These are phyloP conservation scores for Colostygia pectinataria DNA, from an alignment of 2,888 invertebrate genomes.

Conservation along the genomic window DNA sequence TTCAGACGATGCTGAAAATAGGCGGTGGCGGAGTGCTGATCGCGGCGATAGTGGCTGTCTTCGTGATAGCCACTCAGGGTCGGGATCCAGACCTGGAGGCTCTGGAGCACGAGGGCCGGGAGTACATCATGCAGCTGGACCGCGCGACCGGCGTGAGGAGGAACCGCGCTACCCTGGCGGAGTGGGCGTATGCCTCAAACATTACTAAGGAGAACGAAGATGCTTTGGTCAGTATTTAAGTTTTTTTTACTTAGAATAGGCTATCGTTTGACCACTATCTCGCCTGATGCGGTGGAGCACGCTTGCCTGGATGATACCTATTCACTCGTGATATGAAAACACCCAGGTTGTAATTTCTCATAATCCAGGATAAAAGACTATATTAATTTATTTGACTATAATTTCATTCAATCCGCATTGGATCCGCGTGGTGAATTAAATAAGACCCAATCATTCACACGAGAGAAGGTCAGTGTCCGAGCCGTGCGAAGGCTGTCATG, in stretches of 20 bases:
- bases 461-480: too few species aligned
- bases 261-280: too few species aligned
- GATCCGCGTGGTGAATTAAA: too few species aligned
- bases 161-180: slow-evolving; percentile 84
- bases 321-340: too few species aligned
- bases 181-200: slow-evolving; percentile 90
- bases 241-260: background rate
- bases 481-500: too few species aligned
- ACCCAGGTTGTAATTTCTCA: too few species aligned
- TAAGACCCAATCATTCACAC: too few species aligned
- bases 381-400: too few species aligned
- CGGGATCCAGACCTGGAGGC: slow-evolving; percentile 80
- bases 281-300: too few species aligned
- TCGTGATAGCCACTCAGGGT: slow-evolving; percentile 77
- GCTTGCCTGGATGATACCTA: too few species aligned
- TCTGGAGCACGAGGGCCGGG: slow-evolving; percentile 82
- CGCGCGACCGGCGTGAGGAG: slow-evolving; percentile 81
- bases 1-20: slow-evolving; percentile 77
- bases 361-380: too few species aligned
- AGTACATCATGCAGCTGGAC: slow-evolving; percentile 85
- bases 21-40: slow-evolving; percentile 72
- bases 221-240: slow-evolving; percentile 55
- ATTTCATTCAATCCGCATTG: too few species aligned
- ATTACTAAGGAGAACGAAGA: slow-evolving; percentile 86
- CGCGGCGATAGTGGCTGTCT: slow-evolving; percentile 76